phyloP scores from a whole-genome alignment of 2,797 vertebrate species.

The Molothrus ater region DNA sequence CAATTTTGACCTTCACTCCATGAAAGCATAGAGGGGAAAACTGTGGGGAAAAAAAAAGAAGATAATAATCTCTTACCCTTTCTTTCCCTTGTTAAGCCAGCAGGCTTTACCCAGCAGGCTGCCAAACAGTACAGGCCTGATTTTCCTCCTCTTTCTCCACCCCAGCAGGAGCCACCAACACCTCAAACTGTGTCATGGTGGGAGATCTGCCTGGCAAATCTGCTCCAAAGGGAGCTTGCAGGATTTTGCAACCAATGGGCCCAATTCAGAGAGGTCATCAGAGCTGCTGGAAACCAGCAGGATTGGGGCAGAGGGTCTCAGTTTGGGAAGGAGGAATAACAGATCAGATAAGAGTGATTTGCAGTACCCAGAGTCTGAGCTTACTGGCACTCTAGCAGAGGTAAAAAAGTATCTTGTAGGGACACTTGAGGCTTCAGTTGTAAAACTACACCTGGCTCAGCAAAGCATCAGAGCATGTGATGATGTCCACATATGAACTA shows the following conservation, averaged over 20 bases:
- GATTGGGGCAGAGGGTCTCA: neutral
- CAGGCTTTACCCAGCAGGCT: neutral
- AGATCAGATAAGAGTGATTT: neutral
- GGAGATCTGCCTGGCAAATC: neutral
- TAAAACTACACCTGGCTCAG: neutral
- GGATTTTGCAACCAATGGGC: neutral
- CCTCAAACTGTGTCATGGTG: neutral
- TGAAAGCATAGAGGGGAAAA: neutral
- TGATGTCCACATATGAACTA: neutral
- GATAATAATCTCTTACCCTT: neutral
- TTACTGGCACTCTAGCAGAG: neutral
- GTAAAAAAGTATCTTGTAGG: neutral
- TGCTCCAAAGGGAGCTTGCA: neutral
- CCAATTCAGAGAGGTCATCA: neutral
- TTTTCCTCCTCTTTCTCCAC: neutral
- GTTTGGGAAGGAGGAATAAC: neutral
- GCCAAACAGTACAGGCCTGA: neutral
- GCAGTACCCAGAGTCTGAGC: neutral
- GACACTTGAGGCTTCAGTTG: neutral
- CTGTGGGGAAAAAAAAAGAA: accelerated
- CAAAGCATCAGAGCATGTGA: neutral
- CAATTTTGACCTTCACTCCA: neutral
- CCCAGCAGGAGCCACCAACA: neutral
- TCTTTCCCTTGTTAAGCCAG: neutral
- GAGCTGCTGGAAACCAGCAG: neutral